Evolutionary conservation across 2,113 vertebrate genomes (phyloP).

Genomic region (Morone saxatilis): DNA sequence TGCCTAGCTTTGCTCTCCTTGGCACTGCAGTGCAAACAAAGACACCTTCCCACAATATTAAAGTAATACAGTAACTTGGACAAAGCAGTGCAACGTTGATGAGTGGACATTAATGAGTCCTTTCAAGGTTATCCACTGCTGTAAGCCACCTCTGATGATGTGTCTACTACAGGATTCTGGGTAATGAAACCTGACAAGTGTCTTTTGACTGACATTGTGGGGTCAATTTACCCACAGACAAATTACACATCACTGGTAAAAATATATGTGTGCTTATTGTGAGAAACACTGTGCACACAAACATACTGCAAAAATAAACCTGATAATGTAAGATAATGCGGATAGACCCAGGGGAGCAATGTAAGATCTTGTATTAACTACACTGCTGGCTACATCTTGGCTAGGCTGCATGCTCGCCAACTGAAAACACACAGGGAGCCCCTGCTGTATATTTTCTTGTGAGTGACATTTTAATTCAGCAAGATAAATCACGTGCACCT

Average conservation of each 20-base stretch:
- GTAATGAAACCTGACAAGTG: slow-evolving; percentile 82
- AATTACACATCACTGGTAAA: slow-evolving; percentile 63
- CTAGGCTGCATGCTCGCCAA: not conserved
- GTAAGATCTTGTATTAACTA: not conserved
- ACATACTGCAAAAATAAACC: slow-evolving; percentile 6
- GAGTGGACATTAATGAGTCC: slow-evolving; percentile 78
- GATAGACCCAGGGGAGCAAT: not conserved
- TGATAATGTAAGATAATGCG: slow-evolving; percentile 6
- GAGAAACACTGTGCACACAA: not conserved
- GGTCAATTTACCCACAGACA: slow-evolving; percentile 74
- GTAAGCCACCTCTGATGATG: slow-evolving; percentile 74
- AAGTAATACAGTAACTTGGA: slow-evolving; percentile 44
- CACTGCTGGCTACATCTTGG: slow-evolving; percentile 8
- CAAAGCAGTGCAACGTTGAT: slow-evolving; percentile 70
- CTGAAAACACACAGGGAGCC: not conserved
- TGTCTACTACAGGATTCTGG: slow-evolving; percentile 56
- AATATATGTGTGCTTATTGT: slow-evolving; percentile 15
- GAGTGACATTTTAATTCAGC: slow-evolving; percentile 30
- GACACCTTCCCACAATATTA: slow-evolving; percentile 22
- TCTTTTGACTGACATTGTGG: slow-evolving; percentile 79
- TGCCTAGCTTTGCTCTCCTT: not conserved
- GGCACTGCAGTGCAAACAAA: slow-evolving; percentile 7
- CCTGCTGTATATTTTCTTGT: slow-evolving; percentile 17
- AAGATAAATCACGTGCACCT: slow-evolving; percentile 5
- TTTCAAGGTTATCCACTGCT: slow-evolving; percentile 79